These are phyloP conservation scores for Caenorhabditis briggsae DNA, from an alignment of 1,140 invertebrate species.

Conservation along the genomic window DNA sequence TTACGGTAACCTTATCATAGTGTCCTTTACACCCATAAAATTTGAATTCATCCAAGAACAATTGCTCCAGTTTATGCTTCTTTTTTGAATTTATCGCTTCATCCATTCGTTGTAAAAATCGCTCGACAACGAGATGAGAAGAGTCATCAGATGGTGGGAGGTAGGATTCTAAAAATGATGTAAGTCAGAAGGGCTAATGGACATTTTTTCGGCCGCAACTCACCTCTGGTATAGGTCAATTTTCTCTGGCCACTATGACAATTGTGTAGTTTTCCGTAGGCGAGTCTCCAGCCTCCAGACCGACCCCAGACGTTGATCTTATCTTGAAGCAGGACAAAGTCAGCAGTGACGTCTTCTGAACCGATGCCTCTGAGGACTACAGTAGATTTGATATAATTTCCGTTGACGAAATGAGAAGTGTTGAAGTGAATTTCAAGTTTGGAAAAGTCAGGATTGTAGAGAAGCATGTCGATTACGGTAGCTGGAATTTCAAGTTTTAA, in stretches of 20 bases:
- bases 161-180: too few species aligned
- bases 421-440: not conserved
- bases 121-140: too few species aligned
- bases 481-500: not conserved
- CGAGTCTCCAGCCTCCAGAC: not conserved
- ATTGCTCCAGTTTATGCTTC: not conserved
- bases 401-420: not conserved
- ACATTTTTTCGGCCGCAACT: too few species aligned
- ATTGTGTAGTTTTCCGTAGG: not conserved
- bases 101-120: too few species aligned
- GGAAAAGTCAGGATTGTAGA: not conserved
- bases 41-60: not conserved
- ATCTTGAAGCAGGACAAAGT: not conserved
- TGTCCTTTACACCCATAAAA: not conserved
- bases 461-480: not conserved
- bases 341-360: not conserved
- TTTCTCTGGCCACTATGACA: not conserved
- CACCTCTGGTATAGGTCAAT: too few species aligned
- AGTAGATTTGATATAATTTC: not conserved
- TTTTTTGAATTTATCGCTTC: too few species aligned
- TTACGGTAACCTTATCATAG: not conserved
- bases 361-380: not conserved
- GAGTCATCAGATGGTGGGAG: too few species aligned
- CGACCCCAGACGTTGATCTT: not conserved
- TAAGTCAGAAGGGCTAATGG: too few species aligned